Conservation (phyloP, 1,140 invertebrate species). For the Drosophila paulistorum region DNA sequence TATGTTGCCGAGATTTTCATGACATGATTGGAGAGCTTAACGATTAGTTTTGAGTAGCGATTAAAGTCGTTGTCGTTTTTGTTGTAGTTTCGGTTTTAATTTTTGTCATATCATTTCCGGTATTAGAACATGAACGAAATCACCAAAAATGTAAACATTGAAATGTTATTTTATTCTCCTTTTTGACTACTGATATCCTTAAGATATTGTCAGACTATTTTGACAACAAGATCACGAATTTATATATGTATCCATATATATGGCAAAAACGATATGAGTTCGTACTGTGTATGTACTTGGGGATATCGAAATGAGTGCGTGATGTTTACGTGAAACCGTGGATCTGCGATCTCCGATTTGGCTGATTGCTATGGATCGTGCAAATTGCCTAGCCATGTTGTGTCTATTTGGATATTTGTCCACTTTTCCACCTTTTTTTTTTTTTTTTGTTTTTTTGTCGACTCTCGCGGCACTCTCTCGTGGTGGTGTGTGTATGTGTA, state of each 20-base stretch:
- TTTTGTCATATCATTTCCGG: not conserved
- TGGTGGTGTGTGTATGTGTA: slow-evolving; percentile 35
- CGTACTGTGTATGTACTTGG: not conserved
- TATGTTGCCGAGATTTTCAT: not conserved
- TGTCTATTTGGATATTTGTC: slow-evolving; percentile 66
- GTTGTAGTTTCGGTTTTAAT: no score
- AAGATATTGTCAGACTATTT: not conserved
- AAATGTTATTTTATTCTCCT: not conserved
- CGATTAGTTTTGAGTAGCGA: not conserved
- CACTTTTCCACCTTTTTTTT: slow-evolving; percentile 49
- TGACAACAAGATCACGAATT: not conserved
- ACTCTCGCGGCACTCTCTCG: slow-evolving; percentile 2
- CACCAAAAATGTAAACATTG: not conserved
- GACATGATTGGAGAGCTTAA: not conserved
- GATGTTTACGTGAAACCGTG: slow-evolving; percentile 25
- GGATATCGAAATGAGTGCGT: slow-evolving; percentile 5
- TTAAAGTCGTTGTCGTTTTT: not conserved
- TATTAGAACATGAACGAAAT: no score
- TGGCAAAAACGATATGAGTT: not conserved
- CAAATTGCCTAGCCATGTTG: slow-evolving; percentile 73
- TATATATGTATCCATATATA: not conserved
- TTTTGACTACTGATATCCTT: not conserved
- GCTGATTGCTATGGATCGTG: slow-evolving; percentile 55
- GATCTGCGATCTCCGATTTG: slow-evolving; percentile 29
- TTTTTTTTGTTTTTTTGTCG: not conserved